A percentile compares a stretch with the other conserved stretches of the same genome.
phyloP scores from a whole-genome alignment of 2,113 vertebrate genomes.

The Lophura nycthemera region DNA sequence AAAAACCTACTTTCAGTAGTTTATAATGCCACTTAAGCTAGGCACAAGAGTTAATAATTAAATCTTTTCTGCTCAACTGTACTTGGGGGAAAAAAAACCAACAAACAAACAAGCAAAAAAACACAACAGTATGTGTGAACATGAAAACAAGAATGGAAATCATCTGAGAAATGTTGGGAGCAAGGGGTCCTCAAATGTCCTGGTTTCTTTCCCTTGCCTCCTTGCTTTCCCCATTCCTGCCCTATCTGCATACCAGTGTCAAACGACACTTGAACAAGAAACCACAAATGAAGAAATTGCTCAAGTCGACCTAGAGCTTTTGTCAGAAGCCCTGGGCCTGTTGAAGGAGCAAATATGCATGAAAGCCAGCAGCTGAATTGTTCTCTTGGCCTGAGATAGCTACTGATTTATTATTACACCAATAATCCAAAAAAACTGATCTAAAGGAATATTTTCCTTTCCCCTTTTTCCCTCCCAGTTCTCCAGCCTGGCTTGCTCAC shows the following conservation, averaged over 20 bases:
- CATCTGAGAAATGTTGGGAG: not conserved
- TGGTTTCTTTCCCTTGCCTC: not conserved
- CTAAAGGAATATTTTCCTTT: not conserved
- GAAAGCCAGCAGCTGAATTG: not conserved
- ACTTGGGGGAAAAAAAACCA: not conserved
- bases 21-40: not conserved
- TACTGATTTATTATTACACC: not conserved
- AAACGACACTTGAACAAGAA: conserved; percentile 4
- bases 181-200: not conserved
- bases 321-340: not conserved
- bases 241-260: not conserved
- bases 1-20: not conserved
- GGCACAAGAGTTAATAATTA: conserved; percentile 1
- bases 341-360: not conserved
- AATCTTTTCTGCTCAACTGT: not conserved
- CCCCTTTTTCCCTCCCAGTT: not conserved
- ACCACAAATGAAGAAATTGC: not conserved
- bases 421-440: not conserved
- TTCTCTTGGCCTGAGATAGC: not conserved
- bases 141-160: not conserved
- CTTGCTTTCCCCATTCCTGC: conserved; percentile 17
- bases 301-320: not conserved
- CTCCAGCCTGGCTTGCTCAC: not conserved
- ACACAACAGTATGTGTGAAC: accelerated
- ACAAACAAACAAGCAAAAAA: too few species aligned